Conservation (phyloP, 2,113 vertebrate species). For the Thamnaconus septentrionalis region DNA sequence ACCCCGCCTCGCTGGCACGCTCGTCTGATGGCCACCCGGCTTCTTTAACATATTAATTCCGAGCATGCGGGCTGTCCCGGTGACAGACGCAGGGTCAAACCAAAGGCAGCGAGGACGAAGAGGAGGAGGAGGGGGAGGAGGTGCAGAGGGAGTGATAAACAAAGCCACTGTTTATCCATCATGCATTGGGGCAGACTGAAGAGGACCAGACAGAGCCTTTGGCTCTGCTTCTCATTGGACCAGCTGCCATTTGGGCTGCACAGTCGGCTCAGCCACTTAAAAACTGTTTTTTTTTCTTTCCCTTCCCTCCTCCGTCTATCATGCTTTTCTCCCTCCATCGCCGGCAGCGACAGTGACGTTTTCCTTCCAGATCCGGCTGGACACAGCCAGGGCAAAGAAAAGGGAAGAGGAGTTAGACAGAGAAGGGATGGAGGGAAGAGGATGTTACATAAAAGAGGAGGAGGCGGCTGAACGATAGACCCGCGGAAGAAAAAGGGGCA, state of each 20-base stretch:
- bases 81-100: slow-evolving; percentile 45
- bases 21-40: slow-evolving; percentile 18
- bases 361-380: slow-evolving; percentile 32
- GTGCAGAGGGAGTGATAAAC: slow-evolving; percentile 19
- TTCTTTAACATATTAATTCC: slow-evolving; percentile 29
- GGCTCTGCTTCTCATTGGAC: slow-evolving; percentile 48
- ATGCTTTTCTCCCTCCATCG: no score
- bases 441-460: slow-evolving; percentile 55
- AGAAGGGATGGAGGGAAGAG: slow-evolving; percentile 29
- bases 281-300: slow-evolving; percentile 10
- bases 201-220: slow-evolving; percentile 51
- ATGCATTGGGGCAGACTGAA: slow-evolving; percentile 44
- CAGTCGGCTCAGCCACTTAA: slow-evolving; percentile 46
- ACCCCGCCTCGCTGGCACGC: slow-evolving; percentile 3
- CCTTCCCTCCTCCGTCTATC: no score
- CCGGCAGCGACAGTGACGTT: slow-evolving; percentile 11
- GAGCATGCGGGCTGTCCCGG: slow-evolving; percentile 11
- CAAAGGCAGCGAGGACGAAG: slow-evolving; percentile 35
- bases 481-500: slow-evolving; percentile 33
- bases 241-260: slow-evolving; percentile 57
- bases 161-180: slow-evolving; percentile 56
- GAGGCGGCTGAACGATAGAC: slow-evolving; percentile 19
- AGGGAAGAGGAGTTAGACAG: slow-evolving; percentile 28
- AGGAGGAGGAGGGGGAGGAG: slow-evolving; percentile 15
- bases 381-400: slow-evolving; percentile 20